Percentiles rank a stretch among this genome's conserved stretches.
Evolutionary conservation across 2,113 vertebrate genomes (phyloP).

Genomic region (Apodemus sylvaticus): DNA sequence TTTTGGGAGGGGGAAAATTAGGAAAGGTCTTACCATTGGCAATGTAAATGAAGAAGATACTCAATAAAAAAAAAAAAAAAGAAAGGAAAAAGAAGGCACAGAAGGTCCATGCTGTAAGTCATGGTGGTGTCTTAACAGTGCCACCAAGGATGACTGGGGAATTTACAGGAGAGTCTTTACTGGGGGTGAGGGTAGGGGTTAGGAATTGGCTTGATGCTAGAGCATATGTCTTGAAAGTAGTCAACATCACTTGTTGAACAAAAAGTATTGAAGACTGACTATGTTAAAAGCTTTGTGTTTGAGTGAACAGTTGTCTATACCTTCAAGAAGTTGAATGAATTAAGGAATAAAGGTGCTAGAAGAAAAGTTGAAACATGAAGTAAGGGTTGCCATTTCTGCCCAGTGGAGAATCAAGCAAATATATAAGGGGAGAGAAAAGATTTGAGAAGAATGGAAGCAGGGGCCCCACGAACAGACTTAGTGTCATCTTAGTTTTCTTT

Average conservation of each 20-base stretch:
- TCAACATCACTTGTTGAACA: not conserved
- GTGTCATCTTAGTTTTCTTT: not conserved
- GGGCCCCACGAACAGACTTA: not conserved
- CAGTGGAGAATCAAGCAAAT: not conserved
- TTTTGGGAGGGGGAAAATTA: no score
- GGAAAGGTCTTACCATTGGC: no score
- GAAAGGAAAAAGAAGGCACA: not conserved
- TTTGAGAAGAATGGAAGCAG: not conserved
- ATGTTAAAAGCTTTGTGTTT: not conserved
- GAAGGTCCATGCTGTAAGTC: not conserved
- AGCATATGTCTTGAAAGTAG: not conserved
- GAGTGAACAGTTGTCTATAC: not conserved
- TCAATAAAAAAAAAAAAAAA: no score
- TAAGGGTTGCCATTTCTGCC: not conserved
- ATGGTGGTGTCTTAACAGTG: not conserved
- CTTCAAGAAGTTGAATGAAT: not conserved
- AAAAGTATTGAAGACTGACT: not conserved
- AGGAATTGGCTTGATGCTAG: not conserved
- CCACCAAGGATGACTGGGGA: not conserved
- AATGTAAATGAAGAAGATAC: no score
- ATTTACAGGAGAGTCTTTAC: not conserved
- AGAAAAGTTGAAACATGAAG: not conserved
- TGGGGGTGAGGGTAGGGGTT: not conserved
- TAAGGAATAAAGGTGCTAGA: not conserved
- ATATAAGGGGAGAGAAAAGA: not conserved